Percentiles rank a stretch among this genome's conserved stretches.
These are phyloP conservation scores for Aphis craccivora DNA, from an alignment of 1,140 invertebrate genomes.

Conservation along the genomic window DNA sequence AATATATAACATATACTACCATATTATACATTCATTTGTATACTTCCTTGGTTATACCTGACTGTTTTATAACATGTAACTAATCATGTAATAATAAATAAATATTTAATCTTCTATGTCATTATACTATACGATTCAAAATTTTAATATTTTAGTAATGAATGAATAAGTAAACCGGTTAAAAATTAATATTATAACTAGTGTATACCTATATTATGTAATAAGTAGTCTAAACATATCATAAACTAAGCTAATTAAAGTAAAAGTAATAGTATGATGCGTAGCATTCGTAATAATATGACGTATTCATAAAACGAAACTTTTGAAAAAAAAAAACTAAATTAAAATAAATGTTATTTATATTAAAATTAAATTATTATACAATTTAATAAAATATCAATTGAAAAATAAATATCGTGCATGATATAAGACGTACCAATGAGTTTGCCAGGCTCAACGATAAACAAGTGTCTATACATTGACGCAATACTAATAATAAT, in stretches of 20 bases:
- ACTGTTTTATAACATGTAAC: background rate
- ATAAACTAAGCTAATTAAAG: background rate
- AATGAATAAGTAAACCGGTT: background rate
- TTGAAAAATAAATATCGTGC: background rate
- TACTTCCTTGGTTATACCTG: background rate
- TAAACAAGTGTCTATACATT: background rate
- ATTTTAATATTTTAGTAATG: background rate
- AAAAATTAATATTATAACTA: background rate
- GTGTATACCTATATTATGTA: background rate
- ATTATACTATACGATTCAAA: background rate
- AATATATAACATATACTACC: background rate
- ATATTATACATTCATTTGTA: background rate
- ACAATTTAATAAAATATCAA: background rate
- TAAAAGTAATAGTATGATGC: background rate
- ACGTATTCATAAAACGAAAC: background rate
- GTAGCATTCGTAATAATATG: background rate
- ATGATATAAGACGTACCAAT: background rate
- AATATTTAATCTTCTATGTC: conserved; percentile 14
- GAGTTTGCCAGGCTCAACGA: background rate
- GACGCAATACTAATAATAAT: background rate
- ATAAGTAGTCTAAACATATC: background rate
- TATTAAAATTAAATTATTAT: background rate
- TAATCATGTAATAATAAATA: background rate
- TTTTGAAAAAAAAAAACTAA: background rate
- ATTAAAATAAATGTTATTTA: background rate